A percentile compares a stretch with the other conserved stretches of the same genome.
Evolutionary conservation across 2,888 invertebrate genomes (phyloP).

Genomic region (Poecilus cupreus): DNA sequence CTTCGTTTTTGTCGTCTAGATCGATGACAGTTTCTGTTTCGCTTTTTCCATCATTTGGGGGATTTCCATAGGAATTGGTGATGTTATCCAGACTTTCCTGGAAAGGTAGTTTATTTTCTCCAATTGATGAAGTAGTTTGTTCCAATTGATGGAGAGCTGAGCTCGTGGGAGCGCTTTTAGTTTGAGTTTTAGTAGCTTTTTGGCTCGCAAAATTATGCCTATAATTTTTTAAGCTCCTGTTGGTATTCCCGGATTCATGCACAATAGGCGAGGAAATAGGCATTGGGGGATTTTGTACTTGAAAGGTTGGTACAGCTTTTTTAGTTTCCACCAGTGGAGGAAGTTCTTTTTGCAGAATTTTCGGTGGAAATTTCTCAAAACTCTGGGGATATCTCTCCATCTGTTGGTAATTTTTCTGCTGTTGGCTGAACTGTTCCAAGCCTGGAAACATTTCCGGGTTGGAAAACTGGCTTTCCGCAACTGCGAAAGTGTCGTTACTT

Average conservation of each 20-base stretch:
- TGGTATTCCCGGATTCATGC: slow-evolving; percentile 48
- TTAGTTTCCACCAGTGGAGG: background rate
- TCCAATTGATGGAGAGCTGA: slow-evolving; percentile 70
- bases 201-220: slow-evolving; percentile 61
- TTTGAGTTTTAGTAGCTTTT: slow-evolving; percentile 47
- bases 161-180: slow-evolving; percentile 55
- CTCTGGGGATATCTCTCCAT: slow-evolving; percentile 1
- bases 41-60: slow-evolving; percentile 61
- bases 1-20: slow-evolving; percentile 63
- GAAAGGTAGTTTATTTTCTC: slow-evolving; percentile 70
- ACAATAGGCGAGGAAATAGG: slow-evolving; percentile 6
- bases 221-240: slow-evolving; percentile 61
- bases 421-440: background rate
- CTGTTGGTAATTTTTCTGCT: background rate
- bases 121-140: slow-evolving; percentile 69
- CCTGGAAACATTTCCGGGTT: background rate
- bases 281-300: background rate
- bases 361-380: slow-evolving; percentile 21
- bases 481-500: background rate
- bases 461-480: background rate
- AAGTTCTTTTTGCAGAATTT: background rate
- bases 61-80: slow-evolving; percentile 67
- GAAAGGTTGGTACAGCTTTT: background rate
- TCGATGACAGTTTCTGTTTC: slow-evolving; percentile 63
- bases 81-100: slow-evolving; percentile 71